phyloP scores from a whole-genome alignment of 2,113 vertebrate species.

The Herpailurus yagouaroundi region DNA sequence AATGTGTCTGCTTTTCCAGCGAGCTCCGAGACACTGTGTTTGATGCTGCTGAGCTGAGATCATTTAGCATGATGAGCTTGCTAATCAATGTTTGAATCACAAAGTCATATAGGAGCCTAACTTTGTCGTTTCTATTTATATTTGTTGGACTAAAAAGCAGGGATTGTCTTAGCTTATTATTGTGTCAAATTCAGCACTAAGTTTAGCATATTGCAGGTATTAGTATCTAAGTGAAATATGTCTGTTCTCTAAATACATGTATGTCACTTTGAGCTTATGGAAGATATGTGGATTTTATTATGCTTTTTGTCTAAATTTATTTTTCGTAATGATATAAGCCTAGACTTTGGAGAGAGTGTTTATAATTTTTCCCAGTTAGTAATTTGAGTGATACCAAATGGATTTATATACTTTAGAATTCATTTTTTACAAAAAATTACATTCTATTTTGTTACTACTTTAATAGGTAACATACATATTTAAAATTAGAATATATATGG shows the following conservation, averaged over 20 bases:
- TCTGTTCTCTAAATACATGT: not conserved
- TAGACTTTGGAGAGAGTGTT: conserved; percentile 1
- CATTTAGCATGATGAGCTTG: not conserved
- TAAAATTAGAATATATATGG: not conserved
- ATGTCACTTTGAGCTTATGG: not conserved
- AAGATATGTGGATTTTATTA: not conserved
- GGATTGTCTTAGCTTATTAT: not conserved
- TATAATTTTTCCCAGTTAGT: conserved; percentile 28
- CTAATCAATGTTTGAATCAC: not conserved
- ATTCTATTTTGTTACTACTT: conserved; percentile 43
- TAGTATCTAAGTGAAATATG: not conserved
- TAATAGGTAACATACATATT: not conserved
- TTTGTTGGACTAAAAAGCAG: not conserved
- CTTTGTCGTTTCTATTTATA: conserved; percentile 7
- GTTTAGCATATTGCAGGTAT: not conserved
- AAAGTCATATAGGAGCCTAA: not conserved
- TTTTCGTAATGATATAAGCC: conserved; percentile 26
- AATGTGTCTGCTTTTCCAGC: not conserved
- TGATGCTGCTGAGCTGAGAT: not conserved
- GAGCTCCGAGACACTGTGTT: not conserved
- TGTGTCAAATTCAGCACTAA: conserved; percentile 1
- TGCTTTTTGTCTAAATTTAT: conserved; percentile 46
- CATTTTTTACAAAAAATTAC: not conserved
- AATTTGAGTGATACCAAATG: conserved; percentile 12
- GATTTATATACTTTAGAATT: conserved; percentile 17